Evolutionary conservation across 2,797 vertebrate species (phyloP).

Genomic region (Sebastes diaconus): DNA sequence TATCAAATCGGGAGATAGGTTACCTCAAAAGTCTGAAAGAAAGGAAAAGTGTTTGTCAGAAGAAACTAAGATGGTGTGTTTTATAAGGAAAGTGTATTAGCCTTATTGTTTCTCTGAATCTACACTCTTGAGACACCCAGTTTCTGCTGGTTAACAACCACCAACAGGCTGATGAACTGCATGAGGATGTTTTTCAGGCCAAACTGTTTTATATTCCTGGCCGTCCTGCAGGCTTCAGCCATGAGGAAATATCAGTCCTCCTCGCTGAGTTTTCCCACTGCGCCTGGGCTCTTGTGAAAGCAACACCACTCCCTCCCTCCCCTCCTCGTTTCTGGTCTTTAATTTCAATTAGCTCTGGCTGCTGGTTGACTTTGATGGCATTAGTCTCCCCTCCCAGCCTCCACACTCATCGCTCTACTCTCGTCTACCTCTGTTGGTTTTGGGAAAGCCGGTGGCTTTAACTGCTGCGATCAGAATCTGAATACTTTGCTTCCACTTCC

Average conservation of each 20-base stretch:
- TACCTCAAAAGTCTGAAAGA: background rate
- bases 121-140: background rate
- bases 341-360: conserved; percentile 72
- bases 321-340: conserved; percentile 54
- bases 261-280: conserved; percentile 22
- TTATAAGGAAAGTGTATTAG: background rate
- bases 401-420: conserved; percentile 47
- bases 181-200: background rate
- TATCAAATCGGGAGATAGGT: no score
- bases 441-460: conserved; percentile 64
- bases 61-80: background rate
- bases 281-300: background rate
- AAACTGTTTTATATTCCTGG: background rate
- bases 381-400: conserved; percentile 51
- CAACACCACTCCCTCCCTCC: background rate
- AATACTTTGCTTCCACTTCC: conserved; percentile 59
- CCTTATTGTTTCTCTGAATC: background rate
- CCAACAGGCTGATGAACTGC: background rate
- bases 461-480: conserved; percentile 57
- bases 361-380: conserved; percentile 68
- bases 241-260: conserved; percentile 1
- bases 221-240: conserved; percentile 5
- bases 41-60: background rate
- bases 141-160: background rate
- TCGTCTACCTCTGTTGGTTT: conserved; percentile 67